A percentile compares a stretch with the other conserved stretches of the same genome.
phyloP scores from a whole-genome alignment of 1,140 invertebrate genomes.

The Lasioglossum baleicum region DNA sequence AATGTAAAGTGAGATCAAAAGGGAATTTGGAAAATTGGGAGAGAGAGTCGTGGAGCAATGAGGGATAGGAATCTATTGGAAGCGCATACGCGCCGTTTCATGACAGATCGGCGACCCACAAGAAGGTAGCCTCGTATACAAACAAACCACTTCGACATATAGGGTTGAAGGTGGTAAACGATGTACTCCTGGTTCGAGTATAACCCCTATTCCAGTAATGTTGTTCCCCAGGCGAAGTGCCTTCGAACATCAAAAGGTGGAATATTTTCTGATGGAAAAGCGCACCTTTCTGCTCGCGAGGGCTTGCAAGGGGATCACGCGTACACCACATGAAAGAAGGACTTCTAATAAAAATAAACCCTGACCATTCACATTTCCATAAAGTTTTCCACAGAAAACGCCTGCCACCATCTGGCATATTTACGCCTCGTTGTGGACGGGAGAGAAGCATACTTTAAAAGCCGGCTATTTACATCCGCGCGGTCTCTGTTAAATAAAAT shows the following conservation, averaged over 20 bases:
- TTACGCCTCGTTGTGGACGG: constrained; percentile 28
- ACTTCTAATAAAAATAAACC: constrained; percentile 68
- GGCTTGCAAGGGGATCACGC: constrained; percentile 36
- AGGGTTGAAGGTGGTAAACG: constrained; percentile 57
- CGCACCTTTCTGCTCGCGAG: constrained; percentile 34
- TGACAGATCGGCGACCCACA: background rate
- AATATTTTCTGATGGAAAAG: constrained; percentile 69
- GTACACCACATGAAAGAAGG: constrained; percentile 53
- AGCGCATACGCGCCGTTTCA: background rate
- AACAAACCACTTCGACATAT: constrained; percentile 29
- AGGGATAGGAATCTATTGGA: constrained; percentile 2
- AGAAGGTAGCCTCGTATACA: constrained; percentile 18
- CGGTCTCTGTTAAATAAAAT: constrained; percentile 40
- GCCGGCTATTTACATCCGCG: constrained; percentile 42
- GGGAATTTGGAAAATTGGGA: constrained; percentile 34
- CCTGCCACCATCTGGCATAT: constrained; percentile 11
- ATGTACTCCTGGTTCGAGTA: constrained; percentile 29
- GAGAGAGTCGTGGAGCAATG: background rate
- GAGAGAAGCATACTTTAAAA: constrained; percentile 55
- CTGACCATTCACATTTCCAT: constrained; percentile 68
- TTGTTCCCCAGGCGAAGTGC: constrained; percentile 62
- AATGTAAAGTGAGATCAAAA: background rate
- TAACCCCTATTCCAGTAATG: constrained; percentile 62
- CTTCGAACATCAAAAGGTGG: constrained; percentile 69
- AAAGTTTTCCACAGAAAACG: constrained; percentile 54